phyloP scores from a whole-genome alignment of 2,113 vertebrate species.

The Macheiramphus alcinus region DNA sequence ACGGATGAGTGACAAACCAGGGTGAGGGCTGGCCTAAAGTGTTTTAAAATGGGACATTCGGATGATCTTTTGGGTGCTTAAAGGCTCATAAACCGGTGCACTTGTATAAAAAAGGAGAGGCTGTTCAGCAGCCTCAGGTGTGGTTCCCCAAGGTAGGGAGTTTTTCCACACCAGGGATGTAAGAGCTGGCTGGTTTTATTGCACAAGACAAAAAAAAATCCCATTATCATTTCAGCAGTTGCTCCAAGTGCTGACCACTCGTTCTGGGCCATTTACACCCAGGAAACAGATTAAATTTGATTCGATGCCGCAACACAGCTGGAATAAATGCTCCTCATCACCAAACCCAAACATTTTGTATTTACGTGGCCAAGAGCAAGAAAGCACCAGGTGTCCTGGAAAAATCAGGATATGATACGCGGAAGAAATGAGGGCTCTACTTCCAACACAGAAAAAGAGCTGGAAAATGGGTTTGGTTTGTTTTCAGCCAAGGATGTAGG shows the following conservation, averaged over 20 bases:
- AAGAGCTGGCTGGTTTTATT: neutral
- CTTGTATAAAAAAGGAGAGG: fast-evolving
- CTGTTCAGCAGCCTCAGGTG: neutral
- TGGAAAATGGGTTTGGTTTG: neutral
- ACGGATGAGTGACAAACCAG: fast-evolving
- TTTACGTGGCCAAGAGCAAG: neutral
- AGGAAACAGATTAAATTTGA: neutral
- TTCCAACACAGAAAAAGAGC: neutral
- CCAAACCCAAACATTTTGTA: neutral
- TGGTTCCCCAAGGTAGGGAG: neutral
- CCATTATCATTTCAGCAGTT: neutral
- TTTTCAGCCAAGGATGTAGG: neutral
- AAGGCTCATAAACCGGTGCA: fast-evolving
- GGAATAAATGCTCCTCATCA: neutral
- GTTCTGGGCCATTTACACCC: neutral
- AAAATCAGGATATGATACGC: neutral
- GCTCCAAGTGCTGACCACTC: fast-evolving
- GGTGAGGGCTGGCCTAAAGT: fast-evolving
- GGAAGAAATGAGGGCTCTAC: fast-evolving
- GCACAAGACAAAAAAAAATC: neutral
- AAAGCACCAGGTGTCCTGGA: neutral
- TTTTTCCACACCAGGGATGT: fast-evolving
- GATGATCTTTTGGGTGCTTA: neutral
- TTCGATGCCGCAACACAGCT: neutral
- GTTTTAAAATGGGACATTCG: fast-evolving